Conservation (phyloP, 2,113 vertebrate species). For the Ptilonorhynchus violaceus region DNA sequence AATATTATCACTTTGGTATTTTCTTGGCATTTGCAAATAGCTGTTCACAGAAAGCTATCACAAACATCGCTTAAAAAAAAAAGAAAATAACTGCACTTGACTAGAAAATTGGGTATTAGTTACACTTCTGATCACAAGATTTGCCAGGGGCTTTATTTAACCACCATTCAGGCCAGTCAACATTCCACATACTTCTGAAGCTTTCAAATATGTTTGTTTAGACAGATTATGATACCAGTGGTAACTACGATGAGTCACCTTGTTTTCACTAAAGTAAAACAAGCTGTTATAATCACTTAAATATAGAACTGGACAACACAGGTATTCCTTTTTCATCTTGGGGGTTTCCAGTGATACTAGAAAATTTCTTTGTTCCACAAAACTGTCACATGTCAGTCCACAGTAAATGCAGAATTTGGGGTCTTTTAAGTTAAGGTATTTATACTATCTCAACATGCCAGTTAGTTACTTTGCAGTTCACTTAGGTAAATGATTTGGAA, state of each 20-base stretch:
- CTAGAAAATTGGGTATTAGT: slow-evolving; percentile 55
- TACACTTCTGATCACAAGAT: slow-evolving; percentile 59
- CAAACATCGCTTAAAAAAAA: slow-evolving; percentile 10
- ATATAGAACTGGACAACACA: background rate
- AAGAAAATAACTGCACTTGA: slow-evolving; percentile 47
- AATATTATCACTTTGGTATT: background rate
- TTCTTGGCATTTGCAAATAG: background rate
- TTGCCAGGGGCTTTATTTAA: slow-evolving; percentile 54
- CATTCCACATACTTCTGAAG: slow-evolving; percentile 49
- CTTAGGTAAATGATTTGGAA: background rate
- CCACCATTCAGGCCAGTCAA: slow-evolving; percentile 41
- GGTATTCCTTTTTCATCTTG: background rate
- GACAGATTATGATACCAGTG: slow-evolving; percentile 42
- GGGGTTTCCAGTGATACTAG: background rate
- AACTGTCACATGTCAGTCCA: background rate
- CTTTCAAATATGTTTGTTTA: slow-evolving; percentile 58
- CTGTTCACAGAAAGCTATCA: slow-evolving; percentile 10
- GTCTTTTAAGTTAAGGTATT: background rate
- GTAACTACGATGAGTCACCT: slow-evolving; percentile 16
- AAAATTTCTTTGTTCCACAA: background rate
- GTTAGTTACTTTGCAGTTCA: background rate
- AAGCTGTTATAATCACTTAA: slow-evolving; percentile 5
- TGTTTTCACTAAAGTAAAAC: slow-evolving; percentile 29
- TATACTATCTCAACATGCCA: background rate
- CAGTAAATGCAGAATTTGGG: background rate